Percentiles rank a stretch among this genome's conserved stretches.
Conservation (phyloP, 2,888 invertebrate species). For the Podabrus alpinus region DNA sequence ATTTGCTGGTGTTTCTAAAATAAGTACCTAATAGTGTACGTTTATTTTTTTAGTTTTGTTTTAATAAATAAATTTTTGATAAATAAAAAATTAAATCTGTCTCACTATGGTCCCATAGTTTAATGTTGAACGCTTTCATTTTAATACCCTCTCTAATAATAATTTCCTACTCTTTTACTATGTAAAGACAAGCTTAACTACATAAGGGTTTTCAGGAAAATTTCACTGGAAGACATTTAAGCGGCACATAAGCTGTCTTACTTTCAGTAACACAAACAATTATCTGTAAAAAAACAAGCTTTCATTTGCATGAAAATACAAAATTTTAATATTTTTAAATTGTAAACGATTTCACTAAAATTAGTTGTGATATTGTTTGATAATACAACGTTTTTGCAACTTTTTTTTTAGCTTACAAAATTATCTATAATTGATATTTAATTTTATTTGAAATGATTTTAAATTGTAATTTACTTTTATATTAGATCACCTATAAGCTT, state of each 20-base stretch:
- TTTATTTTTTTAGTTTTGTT: no score
- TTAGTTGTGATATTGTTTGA: not conserved
- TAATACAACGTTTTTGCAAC: not conserved
- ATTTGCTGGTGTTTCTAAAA: no score
- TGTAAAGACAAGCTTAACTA: not conserved
- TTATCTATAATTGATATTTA: not conserved
- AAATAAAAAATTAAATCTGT: no score
- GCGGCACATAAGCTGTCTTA: not conserved
- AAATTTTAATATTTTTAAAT: no score
- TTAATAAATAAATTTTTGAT: no score
- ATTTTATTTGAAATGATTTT: constrained; percentile 2
- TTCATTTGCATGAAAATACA: no score
- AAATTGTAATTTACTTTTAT: constrained; percentile 10
- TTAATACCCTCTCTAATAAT: not conserved
- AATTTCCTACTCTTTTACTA: not conserved
- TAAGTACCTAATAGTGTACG: no score
- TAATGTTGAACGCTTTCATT: not conserved
- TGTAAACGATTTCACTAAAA: no score
- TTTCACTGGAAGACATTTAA: not conserved
- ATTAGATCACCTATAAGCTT: constrained; percentile 19
- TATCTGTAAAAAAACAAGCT: no score
- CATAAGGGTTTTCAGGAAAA: not conserved
- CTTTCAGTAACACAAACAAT: not conserved
- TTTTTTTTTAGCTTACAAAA: not conserved
- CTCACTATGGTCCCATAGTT: no score